phyloP scores from a whole-genome alignment of 1,140 invertebrate species.

The Procambarus clarkii region DNA sequence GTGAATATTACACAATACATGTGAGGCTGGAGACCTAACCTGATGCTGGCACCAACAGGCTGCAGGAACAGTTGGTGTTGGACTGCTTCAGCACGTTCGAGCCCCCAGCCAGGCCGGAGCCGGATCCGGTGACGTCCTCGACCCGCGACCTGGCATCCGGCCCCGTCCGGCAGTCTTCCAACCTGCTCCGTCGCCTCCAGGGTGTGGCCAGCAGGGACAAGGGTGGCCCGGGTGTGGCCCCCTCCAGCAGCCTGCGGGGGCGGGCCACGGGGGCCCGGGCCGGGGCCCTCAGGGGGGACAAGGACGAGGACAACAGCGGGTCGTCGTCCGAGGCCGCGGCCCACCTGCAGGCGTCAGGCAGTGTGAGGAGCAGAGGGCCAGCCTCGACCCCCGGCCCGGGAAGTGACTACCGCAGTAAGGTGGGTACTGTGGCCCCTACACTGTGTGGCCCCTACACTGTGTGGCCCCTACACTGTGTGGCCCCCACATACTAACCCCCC shows the following conservation, averaged over 20 bases:
- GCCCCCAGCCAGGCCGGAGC: slow-evolving; percentile 67
- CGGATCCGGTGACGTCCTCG: slow-evolving; percentile 61
- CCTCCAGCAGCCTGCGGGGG: slow-evolving; percentile 23
- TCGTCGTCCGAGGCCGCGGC: slow-evolving; percentile 40
- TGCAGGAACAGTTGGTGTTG: slow-evolving; percentile 77
- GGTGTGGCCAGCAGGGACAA: slow-evolving; percentile 70
- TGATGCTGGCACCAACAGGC: slow-evolving; percentile 67
- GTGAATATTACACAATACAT: too few species aligned
- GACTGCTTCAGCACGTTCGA: slow-evolving; percentile 76
- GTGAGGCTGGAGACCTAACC: too few species aligned
- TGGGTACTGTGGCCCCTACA: slow-evolving; percentile 2
- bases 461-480: too few species aligned
- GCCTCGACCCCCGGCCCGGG: not conserved
- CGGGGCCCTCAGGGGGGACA: slow-evolving; percentile 46
- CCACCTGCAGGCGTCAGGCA: slow-evolving; percentile 56
- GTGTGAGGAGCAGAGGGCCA: slow-evolving; percentile 55
- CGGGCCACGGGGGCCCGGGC: slow-evolving; percentile 19
- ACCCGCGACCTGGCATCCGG: slow-evolving; percentile 47
- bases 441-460: too few species aligned
- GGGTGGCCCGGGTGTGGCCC: not conserved
- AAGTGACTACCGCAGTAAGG: slow-evolving; percentile 62
- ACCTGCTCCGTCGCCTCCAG: slow-evolving; percentile 70
- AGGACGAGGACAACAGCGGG: slow-evolving; percentile 61
- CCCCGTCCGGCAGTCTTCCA: slow-evolving; percentile 50
- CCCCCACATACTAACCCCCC: too few species aligned